A percentile compares a stretch with the other conserved stretches of the same genome.
These are phyloP conservation scores for Salarias fasciatus DNA, from an alignment of 2,797 vertebrate species.

Conservation along the genomic window DNA sequence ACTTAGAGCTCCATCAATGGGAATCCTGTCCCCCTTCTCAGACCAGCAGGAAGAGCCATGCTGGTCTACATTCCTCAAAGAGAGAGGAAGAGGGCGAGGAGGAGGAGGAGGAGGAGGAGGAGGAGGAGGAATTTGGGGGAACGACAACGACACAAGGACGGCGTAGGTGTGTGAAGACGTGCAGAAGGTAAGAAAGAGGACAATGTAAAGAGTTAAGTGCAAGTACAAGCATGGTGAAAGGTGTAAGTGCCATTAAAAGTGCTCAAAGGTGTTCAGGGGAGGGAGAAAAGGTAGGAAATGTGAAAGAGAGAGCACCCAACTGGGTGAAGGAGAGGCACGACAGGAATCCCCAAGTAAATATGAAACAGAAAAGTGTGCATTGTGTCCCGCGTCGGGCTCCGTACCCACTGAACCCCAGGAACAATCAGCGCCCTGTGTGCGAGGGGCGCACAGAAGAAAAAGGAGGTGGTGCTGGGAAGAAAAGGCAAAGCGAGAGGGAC, in stretches of 20 bases:
- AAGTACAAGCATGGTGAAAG: no score
- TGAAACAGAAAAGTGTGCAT: conserved; percentile 66
- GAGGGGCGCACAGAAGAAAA: conserved; percentile 21
- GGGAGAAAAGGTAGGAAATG: neutral
- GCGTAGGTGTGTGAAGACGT: conserved; percentile 27
- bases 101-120: conserved; percentile 10
- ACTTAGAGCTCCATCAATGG: conserved; percentile 80
- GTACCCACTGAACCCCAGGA: conserved; percentile 62
- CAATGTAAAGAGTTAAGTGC: neutral
- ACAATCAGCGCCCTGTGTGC: conserved; percentile 80
- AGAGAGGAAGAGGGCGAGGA: conserved; percentile 56
- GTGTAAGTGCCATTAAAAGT: neutral
- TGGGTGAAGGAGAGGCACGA: conserved; percentile 16
- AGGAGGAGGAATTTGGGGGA: conserved; percentile 19
- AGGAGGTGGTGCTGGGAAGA: conserved; percentile 15
- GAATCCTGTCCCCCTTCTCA: conserved; percentile 82
- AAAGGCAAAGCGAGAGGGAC: conserved; percentile 10
- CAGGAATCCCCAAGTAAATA: conserved; percentile 53
- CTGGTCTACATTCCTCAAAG: conserved; percentile 80
- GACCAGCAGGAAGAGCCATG: conserved; percentile 76
- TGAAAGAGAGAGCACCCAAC: neutral
- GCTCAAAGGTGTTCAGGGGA: neutral
- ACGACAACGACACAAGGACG: conserved; percentile 50
- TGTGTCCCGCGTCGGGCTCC: conserved; percentile 62
- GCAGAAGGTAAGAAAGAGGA: conserved; percentile 11